Conservation (phyloP, 2,113 vertebrate species). For the Diadophis punctatus region DNA sequence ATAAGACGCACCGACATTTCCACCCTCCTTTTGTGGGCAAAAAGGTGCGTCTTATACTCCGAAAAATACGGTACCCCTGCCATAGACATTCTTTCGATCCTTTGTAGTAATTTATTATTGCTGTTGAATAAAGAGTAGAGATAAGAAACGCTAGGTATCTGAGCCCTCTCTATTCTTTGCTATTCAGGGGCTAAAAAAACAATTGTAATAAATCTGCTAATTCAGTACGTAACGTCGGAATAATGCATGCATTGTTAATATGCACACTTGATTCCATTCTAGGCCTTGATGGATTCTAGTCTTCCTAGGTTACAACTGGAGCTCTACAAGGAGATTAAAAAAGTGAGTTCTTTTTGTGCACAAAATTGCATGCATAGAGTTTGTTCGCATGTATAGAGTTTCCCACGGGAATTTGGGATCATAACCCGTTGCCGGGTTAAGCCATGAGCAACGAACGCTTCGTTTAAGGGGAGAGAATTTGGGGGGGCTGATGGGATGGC, state of each 20-base stretch:
- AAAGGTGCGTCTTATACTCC: no score
- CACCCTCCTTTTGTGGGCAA: no score
- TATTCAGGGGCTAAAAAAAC: not conserved
- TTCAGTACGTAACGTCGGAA: not conserved
- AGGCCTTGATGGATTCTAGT: conserved; percentile 98
- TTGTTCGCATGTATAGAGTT: accelerated
- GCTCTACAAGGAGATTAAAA: conserved; percentile 98
- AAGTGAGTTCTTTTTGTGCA: conserved; percentile 71
- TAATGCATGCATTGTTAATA: not conserved
- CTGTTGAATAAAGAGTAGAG: not conserved
- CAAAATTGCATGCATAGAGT: not conserved
- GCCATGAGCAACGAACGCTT: not conserved
- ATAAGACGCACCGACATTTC: no score
- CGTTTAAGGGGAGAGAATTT: not conserved
- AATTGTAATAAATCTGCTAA: not conserved
- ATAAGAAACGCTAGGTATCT: not conserved
- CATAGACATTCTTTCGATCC: not conserved
- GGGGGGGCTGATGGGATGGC: not conserved
- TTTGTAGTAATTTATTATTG: not conserved
- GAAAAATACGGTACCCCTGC: no score
- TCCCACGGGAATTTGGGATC: not conserved
- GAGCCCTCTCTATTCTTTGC: not conserved
- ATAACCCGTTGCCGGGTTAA: not conserved
- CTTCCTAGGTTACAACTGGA: conserved; percentile 92
- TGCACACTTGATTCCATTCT: conserved; percentile 26